Base-by-base conservation (phyloP, 92 coral and sea anemone species). In the Anthopleura xanthogrammica region DNA sequence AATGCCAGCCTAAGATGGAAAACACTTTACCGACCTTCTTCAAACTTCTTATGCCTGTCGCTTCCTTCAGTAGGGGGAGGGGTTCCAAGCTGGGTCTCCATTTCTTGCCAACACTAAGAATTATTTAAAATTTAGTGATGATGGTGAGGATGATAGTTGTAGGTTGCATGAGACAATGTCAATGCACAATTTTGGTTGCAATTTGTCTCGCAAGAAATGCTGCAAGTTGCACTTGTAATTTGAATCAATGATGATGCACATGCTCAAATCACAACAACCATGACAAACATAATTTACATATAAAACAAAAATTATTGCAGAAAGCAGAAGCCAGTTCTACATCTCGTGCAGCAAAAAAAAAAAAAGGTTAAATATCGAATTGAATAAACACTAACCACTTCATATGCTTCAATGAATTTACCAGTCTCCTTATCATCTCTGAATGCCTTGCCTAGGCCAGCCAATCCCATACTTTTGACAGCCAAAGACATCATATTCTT, bases 61-160 rank as follows among this genome's bases (percentile, higher is more conserved):
- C 97, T 95, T 68, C 95, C 96, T 78, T 79, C 87, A 52, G 76
- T 92, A 52, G 99, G 98, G 71, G 92, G 79, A 16, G 92, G 90
- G 56, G 89, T 92, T 54, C 86, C 86, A 41, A 94, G 89, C 40
- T 86, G 90, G 2, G 90, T 71, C 55, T 96, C 99, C 89, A 90
- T 77, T 74, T 94, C 99, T 7, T 71, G 52, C 98, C 99, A 96
- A 79, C 92, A 85, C 99, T 96, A 74, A 16, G 14, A 8, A 62
- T 20, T 24, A 6, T 10, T 68, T n/a, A 29, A 24, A 10, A 24
- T 68, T 11, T 54, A 54, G 50, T 46, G 50, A 46, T 46, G 50
- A 46, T 46, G 50, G 9, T 46, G 50, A 46, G 50, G 50, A 46
- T 46, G 50, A 9, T 46, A 5, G 50, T 5, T 29, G 36, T 1